Base-by-base conservation (phyloP, 2,113 vertebrate species). In the Cheilinus undulatus region DNA sequence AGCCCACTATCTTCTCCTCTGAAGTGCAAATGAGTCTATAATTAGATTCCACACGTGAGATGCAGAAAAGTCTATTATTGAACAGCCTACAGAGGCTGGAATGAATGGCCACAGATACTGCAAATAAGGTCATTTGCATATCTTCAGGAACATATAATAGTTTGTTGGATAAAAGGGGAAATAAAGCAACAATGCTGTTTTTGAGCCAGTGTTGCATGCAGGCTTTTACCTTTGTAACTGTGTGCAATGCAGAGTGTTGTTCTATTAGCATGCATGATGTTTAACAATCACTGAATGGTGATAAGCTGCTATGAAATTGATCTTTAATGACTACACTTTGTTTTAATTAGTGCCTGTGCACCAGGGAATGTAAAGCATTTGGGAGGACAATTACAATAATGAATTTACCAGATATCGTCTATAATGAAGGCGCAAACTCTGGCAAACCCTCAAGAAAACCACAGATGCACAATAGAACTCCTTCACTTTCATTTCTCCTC, bases 1-100 rank as follows among this genome's bases (percentile, higher is more conserved):
- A 83, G 77, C 81, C 56, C 27, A 45, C 76, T 50, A 68, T 82
- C 69, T 79, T 52, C 62, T 71, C 56, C 81, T 88, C 64, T 90
- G 88, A 90, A 87, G 89, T 91, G 88, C 69, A 90, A 92, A 92
- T 90, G 40, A 86, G 79, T 65, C 73, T 85, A 90, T 89, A 87
- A 91, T 88, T 89, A 91, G 88, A 90, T 89, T 87, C 69, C 46
- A 77, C 71, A 86, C 8, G 56, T 81, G 80, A 83, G 85, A 76
- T 85, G 75, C 73, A 69, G 70, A 73, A 69, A 73, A 67, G 26
- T 57, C 64, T 53, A 28, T 71, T 61, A 78, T 45, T 69, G 69
- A 80, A 78, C 38, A 32, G 68, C 45, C 73, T 69, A 28, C 72
- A 64, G 72, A 77, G 69, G 76, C 78, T 67, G 59, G 54, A 73